Conservation (phyloP, 1,140 invertebrate genomes). For the Lepidurus packardi region DNA sequence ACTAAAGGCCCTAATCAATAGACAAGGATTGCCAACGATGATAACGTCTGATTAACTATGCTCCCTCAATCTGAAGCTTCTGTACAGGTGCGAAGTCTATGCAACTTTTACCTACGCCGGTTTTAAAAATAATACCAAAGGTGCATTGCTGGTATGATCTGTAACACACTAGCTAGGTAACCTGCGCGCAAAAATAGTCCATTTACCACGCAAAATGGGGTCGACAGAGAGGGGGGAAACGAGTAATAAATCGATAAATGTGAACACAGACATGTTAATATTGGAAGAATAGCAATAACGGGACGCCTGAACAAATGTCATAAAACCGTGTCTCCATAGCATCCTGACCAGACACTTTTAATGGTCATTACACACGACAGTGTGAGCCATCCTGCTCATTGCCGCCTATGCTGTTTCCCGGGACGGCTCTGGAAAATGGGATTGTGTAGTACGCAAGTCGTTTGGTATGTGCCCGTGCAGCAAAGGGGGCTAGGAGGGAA, state of each 20-base stretch:
- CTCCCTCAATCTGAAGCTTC: too few relatives aligned
- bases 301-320: neutral
- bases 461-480: too few relatives aligned
- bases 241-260: neutral
- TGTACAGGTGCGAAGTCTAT: neutral
- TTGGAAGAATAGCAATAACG: neutral
- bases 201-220: neutral
- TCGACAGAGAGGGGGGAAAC: too few relatives aligned
- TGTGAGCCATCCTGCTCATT: neutral
- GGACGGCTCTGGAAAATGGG: too few relatives aligned
- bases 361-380: slow-evolving; percentile 11
- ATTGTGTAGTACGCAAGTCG: too few relatives aligned
- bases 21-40: too few relatives aligned
- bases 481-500: too few relatives aligned
- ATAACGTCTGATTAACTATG: too few relatives aligned
- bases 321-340: neutral
- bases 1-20: too few relatives aligned
- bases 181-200: neutral
- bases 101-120: neutral
- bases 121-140: neutral
- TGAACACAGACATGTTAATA: neutral
- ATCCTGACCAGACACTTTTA: neutral
- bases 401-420: neutral
- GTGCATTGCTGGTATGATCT: neutral
- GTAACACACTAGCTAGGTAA: slow-evolving; percentile 6